Percentiles rank a stretch among this genome's conserved stretches.
Evolutionary conservation across 92 coral and sea anemone genomes (phyloP).

Genomic region (Phenganax marumi): DNA sequence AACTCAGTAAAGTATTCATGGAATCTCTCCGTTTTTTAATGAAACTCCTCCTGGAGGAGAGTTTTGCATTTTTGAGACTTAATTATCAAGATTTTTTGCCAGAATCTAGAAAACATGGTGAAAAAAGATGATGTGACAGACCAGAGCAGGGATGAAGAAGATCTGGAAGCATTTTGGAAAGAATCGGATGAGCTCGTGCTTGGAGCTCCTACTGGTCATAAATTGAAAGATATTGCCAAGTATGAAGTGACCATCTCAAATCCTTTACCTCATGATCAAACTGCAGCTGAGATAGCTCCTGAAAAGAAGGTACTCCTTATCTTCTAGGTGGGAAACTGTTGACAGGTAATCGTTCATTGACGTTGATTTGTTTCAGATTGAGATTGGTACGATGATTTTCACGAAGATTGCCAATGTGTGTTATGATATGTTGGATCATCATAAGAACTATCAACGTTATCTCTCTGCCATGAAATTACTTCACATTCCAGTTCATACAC

Average conservation of each 20-base stretch:
- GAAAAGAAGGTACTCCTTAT: conserved; percentile 66
- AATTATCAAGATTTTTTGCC: no score
- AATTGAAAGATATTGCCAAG: conserved; percentile 85
- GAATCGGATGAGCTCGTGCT: conserved; percentile 74
- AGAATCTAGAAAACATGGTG: not conserved
- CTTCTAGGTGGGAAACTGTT: no score
- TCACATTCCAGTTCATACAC: conserved; percentile 70
- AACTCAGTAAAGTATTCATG: no score
- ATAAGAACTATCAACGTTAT: conserved; percentile 72
- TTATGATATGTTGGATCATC: conserved; percentile 91
- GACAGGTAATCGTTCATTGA: not conserved
- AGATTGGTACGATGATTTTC: conserved; percentile 90
- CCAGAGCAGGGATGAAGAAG: conserved; percentile 52
- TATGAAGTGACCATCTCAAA: conserved; percentile 77
- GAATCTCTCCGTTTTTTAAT: no score
- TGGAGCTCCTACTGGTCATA: conserved; percentile 85
- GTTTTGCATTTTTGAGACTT: no score
- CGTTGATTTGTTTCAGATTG: conserved; percentile 58
- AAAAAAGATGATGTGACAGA: conserved; percentile 22
- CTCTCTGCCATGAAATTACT: conserved; percentile 87
- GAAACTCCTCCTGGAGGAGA: no score
- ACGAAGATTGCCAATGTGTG: conserved; percentile 90
- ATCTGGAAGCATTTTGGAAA: conserved; percentile 70
- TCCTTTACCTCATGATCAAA: conserved; percentile 61
- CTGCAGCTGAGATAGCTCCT: conserved; percentile 61